phyloP scores from a whole-genome alignment of 2,797 vertebrate genomes.

The Propithecus perrieri region DNA sequence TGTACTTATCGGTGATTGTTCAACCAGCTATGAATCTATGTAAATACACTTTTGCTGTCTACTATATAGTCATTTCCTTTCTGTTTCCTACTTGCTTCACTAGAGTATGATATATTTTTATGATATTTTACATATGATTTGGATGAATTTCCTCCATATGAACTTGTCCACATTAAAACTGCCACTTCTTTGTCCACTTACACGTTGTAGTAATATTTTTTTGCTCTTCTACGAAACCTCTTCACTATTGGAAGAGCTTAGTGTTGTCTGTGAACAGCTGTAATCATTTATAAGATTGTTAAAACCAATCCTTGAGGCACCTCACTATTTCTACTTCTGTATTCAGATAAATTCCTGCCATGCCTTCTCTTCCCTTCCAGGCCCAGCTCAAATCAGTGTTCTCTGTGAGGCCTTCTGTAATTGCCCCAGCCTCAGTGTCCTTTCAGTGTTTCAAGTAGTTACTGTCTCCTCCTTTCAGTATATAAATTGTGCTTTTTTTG shows the following conservation, averaged over 20 bases:
- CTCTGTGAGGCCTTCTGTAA: not conserved
- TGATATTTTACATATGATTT: constrained; percentile 3
- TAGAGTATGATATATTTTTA: not conserved
- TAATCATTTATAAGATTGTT: not conserved
- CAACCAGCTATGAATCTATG: not conserved
- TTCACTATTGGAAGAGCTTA: constrained; percentile 2
- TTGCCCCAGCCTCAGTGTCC: not conserved
- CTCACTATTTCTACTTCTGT: not conserved
- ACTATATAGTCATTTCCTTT: no score
- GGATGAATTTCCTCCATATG: not conserved
- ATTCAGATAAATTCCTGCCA: not conserved
- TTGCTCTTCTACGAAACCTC: not conserved
- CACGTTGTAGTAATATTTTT: not conserved
- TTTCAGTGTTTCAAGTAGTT: not conserved
- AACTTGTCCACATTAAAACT: constrained; percentile 1
- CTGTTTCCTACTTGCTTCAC: not conserved
- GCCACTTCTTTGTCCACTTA: not conserved
- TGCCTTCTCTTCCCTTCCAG: not conserved
- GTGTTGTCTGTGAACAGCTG: constrained; percentile 8
- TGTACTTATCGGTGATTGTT: not conserved
- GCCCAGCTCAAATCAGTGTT: not conserved
- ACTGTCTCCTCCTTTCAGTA: not conserved
- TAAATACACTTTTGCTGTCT: not conserved
- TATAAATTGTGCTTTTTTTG: constrained; percentile 11
- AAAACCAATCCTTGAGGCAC: not conserved